Conservation (phyloP, 2,113 vertebrate species). For the Catharus minimus region DNA sequence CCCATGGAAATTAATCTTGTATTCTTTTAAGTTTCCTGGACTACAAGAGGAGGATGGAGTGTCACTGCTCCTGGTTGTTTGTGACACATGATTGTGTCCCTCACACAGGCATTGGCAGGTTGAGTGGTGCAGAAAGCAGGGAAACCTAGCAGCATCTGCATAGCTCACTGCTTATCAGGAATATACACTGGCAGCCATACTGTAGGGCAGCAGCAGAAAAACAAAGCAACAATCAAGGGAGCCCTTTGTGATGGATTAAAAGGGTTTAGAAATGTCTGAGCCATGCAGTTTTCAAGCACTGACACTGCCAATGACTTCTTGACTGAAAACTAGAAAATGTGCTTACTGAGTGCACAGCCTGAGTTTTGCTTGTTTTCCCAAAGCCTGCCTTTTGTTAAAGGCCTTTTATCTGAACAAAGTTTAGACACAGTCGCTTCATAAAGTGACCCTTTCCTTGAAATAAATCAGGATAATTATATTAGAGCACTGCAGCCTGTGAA, state of each 20-base stretch:
- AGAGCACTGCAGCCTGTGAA: constrained; percentile 50
- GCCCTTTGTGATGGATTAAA: constrained; percentile 80
- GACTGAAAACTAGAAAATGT: constrained; percentile 73
- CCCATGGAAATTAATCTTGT: constrained; percentile 48
- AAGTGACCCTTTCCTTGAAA: constrained; percentile 69
- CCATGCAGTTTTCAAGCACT: constrained; percentile 73
- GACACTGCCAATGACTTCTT: constrained; percentile 75
- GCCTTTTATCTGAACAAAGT: constrained; percentile 67
- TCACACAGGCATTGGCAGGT: constrained; percentile 54
- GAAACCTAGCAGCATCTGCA: constrained; percentile 66
- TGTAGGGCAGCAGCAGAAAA: constrained; percentile 76
- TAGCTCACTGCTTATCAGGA: constrained; percentile 79
- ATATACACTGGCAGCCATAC: constrained; percentile 75
- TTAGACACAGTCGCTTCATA: constrained; percentile 36
- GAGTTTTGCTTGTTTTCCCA: constrained; percentile 60
- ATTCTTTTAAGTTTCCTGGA: constrained; percentile 53
- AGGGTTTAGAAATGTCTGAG: constrained; percentile 79
- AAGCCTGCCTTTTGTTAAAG: constrained; percentile 65
- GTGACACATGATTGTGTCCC: constrained; percentile 4
- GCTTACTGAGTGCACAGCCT: constrained; percentile 60
- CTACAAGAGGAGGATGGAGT: constrained; percentile 14
- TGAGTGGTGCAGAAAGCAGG: constrained; percentile 15
- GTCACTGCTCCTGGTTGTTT: not conserved
- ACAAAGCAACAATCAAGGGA: constrained; percentile 79
- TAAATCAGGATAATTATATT: constrained; percentile 72